Evolutionary conservation across 2,888 invertebrate genomes (phyloP).

Genomic region (Neuroscelio doddi): DNA sequence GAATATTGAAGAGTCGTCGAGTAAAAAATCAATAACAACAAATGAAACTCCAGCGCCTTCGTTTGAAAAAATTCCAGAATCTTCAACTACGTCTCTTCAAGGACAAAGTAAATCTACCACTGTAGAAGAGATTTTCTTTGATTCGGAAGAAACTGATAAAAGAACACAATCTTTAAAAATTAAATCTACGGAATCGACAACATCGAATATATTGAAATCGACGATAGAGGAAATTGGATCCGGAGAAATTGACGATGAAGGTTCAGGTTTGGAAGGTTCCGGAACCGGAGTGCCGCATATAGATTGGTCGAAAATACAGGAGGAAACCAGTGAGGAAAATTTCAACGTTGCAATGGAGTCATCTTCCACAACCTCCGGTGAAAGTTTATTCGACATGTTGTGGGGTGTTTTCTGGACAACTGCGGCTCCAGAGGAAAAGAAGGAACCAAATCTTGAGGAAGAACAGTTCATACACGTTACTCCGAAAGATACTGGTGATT

Average conservation of each 20-base stretch:
- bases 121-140: constrained; percentile 52
- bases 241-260: constrained; percentile 68
- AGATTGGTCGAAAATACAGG: constrained; percentile 32
- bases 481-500: constrained; percentile 14
- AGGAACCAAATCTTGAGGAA: constrained; percentile 55
- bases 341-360: constrained; percentile 17
- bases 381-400: constrained; percentile 41
- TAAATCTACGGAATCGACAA: constrained; percentile 9
- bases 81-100: neutral
- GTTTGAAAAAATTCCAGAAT: neutral
- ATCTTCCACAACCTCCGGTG: constrained; percentile 37
- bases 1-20: constrained; percentile 2
- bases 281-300: constrained; percentile 57
- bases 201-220: constrained; percentile 10
- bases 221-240: constrained; percentile 58
- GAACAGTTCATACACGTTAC: constrained; percentile 61
- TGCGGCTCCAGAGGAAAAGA: constrained; percentile 46
- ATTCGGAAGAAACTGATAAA: constrained; percentile 44
- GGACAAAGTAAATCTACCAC: constrained; percentile 18
- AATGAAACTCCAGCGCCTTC: constrained; percentile 27
- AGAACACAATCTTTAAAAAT: constrained; percentile 13
- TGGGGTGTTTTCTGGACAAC: constrained; percentile 45
- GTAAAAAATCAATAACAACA: constrained; percentile 5
- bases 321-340: constrained; percentile 45
- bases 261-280: constrained; percentile 68